A percentile compares a stretch with the other conserved stretches of the same genome.
Evolutionary conservation across 2,797 vertebrate genomes (phyloP).

Genomic region (Lateolabrax maculatus): DNA sequence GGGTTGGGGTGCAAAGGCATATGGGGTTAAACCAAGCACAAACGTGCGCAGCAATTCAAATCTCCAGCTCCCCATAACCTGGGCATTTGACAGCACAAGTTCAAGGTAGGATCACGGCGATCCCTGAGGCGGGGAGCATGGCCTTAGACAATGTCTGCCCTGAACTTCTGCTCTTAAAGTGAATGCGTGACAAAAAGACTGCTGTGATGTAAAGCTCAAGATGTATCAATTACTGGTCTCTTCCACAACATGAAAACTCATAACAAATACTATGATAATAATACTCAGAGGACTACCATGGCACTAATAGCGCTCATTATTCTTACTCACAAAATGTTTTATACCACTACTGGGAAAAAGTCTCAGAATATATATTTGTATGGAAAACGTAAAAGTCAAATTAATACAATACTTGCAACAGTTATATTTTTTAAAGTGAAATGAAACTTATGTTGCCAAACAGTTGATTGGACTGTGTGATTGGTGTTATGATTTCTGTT

Average conservation of each 20-base stretch:
- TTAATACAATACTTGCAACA: background rate
- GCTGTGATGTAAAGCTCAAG: constrained; percentile 54
- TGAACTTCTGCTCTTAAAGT: constrained; percentile 51
- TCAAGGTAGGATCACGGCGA: constrained; percentile 83
- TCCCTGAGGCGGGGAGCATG: constrained; percentile 74
- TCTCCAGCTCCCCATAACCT: constrained; percentile 63
- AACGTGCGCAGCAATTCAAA: constrained; percentile 80
- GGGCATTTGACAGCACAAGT: constrained; percentile 82
- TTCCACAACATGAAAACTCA: constrained; percentile 50
- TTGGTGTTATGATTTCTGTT: constrained; percentile 20
- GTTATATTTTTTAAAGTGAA: background rate
- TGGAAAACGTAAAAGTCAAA: background rate
- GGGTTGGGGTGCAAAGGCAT: constrained; percentile 69
- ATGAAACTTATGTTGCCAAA: background rate
- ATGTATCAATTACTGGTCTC: constrained; percentile 60
- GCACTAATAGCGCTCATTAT: constrained; percentile 1
- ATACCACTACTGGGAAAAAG: background rate
- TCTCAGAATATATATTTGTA: background rate
- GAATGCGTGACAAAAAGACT: constrained; percentile 58
- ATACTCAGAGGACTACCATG: background rate
- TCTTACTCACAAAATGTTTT: constrained; percentile 2
- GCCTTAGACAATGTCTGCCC: constrained; percentile 69
- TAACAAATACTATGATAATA: constrained; percentile 35
- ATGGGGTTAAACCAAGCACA: constrained; percentile 81
- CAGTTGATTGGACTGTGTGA: constrained; percentile 18